These are phyloP conservation scores for Numenius arquata DNA, from an alignment of 2,113 vertebrate species.

Conservation along the genomic window DNA sequence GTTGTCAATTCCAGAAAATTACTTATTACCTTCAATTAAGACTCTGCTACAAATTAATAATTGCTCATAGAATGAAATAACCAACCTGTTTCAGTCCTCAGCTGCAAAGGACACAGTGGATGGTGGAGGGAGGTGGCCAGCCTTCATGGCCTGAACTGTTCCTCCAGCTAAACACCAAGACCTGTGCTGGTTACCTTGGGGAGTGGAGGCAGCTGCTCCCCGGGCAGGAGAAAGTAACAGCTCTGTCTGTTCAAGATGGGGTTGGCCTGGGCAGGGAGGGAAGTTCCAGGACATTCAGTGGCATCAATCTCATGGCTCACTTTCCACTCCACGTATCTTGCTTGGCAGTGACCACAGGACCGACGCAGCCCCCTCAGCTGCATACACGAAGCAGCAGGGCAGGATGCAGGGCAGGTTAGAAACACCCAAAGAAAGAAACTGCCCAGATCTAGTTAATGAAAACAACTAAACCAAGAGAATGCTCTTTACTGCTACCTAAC, in stretches of 20 bases:
- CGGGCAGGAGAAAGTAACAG: background rate
- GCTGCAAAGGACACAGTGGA: background rate
- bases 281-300: background rate
- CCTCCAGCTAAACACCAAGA: too few relatives aligned
- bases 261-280: background rate
- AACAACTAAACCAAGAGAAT: background rate
- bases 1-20: background rate
- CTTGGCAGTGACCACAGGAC: background rate
- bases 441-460: background rate
- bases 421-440: background rate
- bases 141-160: background rate
- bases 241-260: fast-evolving
- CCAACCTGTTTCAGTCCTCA: background rate
- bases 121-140: background rate
- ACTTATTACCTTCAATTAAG: background rate
- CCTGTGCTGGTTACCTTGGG: fast-evolving
- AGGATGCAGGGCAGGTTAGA: background rate
- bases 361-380: background rate
- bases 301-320: background rate
- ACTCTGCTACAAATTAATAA: background rate
- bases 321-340: fast-evolving
- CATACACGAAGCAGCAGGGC: fast-evolving
- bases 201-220: background rate
- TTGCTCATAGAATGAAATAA: background rate
- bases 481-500: background rate